phyloP scores from a whole-genome alignment of 2,888 invertebrate species.

The Gandaritis pyraliata region DNA sequence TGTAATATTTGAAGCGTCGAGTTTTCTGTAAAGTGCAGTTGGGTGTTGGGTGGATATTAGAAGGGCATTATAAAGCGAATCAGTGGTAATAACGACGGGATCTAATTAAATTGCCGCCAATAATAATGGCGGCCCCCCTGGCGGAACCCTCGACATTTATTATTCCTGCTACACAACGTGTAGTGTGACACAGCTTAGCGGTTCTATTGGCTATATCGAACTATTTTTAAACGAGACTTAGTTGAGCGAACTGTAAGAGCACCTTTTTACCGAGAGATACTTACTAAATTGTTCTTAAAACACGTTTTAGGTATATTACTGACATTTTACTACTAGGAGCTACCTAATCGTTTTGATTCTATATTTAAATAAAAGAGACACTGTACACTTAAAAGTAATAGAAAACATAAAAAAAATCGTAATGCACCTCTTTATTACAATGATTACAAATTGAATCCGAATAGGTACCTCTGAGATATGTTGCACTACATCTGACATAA shows the following conservation, averaged over 20 bases:
- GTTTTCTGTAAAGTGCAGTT: slow-evolving; percentile 43
- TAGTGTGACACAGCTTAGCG: slow-evolving; percentile 8
- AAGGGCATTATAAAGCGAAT: slow-evolving; percentile 79
- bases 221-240: no score
- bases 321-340: no score
- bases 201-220: neutral
- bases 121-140: slow-evolving; percentile 81
- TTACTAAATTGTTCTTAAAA: no score
- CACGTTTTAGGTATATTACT: no score
- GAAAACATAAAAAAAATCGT: no score
- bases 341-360: no score
- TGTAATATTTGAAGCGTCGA: neutral
- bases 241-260: no score
- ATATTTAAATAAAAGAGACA: no score
- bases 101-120: slow-evolving; percentile 84
- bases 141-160: slow-evolving; percentile 79
- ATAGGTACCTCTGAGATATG: slow-evolving; percentile 7
- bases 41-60: slow-evolving; percentile 62
- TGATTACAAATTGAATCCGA: no score
- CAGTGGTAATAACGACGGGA: slow-evolving; percentile 81
- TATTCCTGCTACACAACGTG: slow-evolving; percentile 70
- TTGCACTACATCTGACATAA: slow-evolving; percentile 46
- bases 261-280: no score
- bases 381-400: no score
- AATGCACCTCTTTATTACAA: no score